A percentile compares a stretch with the other conserved stretches of the same genome.
Conservation (phyloP, 2,888 invertebrate species). For the Drosophila merina region DNA sequence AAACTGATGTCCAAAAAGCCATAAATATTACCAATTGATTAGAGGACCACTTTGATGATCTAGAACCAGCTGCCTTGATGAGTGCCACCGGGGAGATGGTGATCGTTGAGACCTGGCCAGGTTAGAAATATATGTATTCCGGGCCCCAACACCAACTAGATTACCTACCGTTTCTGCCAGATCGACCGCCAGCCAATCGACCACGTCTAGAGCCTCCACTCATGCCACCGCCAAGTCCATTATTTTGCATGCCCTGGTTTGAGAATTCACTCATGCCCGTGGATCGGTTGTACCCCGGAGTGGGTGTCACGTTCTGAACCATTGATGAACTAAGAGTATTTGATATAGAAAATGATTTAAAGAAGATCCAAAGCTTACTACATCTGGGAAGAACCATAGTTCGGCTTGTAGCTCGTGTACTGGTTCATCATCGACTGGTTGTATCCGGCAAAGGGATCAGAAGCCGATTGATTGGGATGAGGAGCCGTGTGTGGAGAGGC, state of each 20-base stretch:
- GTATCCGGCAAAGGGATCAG: constrained; percentile 47
- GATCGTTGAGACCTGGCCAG: constrained; percentile 19
- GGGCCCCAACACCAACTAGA: background rate
- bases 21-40: background rate
- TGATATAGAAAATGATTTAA: background rate
- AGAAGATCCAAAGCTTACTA: background rate
- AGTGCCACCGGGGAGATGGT: background rate
- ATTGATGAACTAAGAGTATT: background rate
- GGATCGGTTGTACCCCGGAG: background rate
- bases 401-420: constrained; percentile 26
- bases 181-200: constrained; percentile 15
- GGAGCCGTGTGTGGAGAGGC: constrained; percentile 9
- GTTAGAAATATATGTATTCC: background rate
- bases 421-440: constrained; percentile 59
- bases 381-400: constrained; percentile 7
- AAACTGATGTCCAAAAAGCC: constrained; percentile 1
- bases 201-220: background rate
- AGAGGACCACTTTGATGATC: background rate
- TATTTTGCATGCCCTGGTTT: constrained; percentile 10
- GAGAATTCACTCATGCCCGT: constrained; percentile 7
- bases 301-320: background rate
- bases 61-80: constrained; percentile 47
- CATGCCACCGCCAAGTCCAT: constrained; percentile 11
- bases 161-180: constrained; percentile 33
- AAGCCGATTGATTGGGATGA: background rate